Evolutionary conservation across 2,113 vertebrate genomes (phyloP), one percentile per base, ranked within the genome.

Genomic region (Promerops cafer): DNA sequence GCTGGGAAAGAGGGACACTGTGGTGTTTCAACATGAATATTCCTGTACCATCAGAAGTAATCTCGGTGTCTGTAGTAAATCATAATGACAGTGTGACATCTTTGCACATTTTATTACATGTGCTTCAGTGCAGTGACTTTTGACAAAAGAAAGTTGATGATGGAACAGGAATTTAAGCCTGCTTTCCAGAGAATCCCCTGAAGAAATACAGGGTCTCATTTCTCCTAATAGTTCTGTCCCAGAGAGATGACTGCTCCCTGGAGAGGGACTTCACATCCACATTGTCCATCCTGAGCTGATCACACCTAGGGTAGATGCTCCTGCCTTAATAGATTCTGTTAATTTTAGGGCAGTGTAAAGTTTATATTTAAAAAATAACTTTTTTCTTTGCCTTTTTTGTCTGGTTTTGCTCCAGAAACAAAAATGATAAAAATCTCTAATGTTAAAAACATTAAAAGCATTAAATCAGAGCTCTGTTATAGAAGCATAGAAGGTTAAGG

Each of bases 311-410:
- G 20, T 50, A 50, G 16, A 50, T 20, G 10, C 5, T 60, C 11
- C 52, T 65, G 16, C 35, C 31, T 60, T 21, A 24, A 53, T 16
- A 33, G 4, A 2, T 23, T 50, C 40, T 79, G 21, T 27, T 56
- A 23, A 49, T 59, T 74, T 74, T 49, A 59, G 20, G 9, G 21
- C 23, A 53, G 13, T 50, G n/a, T 33, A 54, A 49, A 60, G 75
- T 33, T 17, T 53, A 22, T 52, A 9, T 16, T 6, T 0, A 7
- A 39, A 14, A 49, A 45, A 35, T 1, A 39, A 44, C 1, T 1
- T 59, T 54, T 49, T 64, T 61, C 12, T 83, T 39, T 42, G 21
- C 5, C 4, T 33, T 60, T 70, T 83, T 66, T 61, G 19, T 19
- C 21, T 45, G 18, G 4, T 49, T 68, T 61, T 72, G 8, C 9